These are phyloP conservation scores for Lucilia cuprina DNA, from an alignment of 1,140 invertebrate genomes.

Conservation along the genomic window DNA sequence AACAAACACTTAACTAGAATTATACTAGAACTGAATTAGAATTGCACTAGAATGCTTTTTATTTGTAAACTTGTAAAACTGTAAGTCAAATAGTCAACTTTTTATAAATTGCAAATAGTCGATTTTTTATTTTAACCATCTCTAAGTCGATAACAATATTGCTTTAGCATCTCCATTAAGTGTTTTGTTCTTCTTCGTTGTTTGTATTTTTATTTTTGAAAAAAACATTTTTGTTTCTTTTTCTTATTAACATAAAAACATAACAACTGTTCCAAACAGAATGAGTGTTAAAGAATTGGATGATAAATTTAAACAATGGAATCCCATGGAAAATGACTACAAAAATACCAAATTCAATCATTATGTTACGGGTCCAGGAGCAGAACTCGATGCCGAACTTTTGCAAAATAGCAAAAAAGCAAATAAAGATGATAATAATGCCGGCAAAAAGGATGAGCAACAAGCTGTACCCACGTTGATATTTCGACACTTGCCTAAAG, in stretches of 20 bases:
- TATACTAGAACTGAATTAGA: too few species aligned
- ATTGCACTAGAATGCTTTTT: too few species aligned
- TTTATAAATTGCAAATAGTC: too few species aligned
- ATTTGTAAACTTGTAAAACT: too few species aligned
- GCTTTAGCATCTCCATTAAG: too few species aligned
- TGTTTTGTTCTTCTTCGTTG: too few species aligned
- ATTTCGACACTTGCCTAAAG: constrained; percentile 20
- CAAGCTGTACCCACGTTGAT: neutral
- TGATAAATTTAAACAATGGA: constrained; percentile 34
- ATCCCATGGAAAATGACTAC: constrained; percentile 40
- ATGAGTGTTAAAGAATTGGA: neutral
- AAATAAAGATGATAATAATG: neutral
- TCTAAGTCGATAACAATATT: too few species aligned
- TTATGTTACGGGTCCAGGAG: constrained; percentile 35
- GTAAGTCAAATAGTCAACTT: too few species aligned
- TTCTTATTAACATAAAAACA: neutral
- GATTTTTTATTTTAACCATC: too few species aligned
- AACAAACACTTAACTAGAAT: too few species aligned
- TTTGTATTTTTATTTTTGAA: too few species aligned
- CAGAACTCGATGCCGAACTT: constrained; percentile 31
- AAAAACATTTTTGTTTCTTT: too few species aligned
- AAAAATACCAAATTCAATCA: constrained; percentile 35
- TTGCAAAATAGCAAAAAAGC: neutral
- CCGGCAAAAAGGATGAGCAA: neutral
- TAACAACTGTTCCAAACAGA: neutral